phyloP scores from a whole-genome alignment of 2,113 vertebrate species.

The Sphyrna mokarran region DNA sequence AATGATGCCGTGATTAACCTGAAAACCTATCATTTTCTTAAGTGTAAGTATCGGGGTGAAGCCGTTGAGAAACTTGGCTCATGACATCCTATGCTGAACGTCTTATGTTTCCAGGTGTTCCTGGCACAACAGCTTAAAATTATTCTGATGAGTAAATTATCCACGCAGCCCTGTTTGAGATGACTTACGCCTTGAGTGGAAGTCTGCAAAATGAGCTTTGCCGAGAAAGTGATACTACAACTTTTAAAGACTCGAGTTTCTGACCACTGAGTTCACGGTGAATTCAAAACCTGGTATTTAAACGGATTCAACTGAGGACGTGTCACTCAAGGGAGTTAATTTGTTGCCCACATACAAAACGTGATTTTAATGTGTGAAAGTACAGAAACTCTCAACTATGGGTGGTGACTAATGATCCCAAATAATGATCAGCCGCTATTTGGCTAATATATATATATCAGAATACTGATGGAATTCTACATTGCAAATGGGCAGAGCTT shows the following conservation, averaged over 20 bases:
- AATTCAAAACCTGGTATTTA: neutral
- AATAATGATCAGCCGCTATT: neutral
- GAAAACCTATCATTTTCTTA: neutral
- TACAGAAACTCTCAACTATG: neutral
- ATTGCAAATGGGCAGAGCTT: neutral
- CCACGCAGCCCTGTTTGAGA: neutral
- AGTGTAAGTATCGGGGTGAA: neutral
- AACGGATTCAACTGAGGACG: neutral
- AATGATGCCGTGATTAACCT: neutral
- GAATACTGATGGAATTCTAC: neutral
- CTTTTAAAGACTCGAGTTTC: neutral
- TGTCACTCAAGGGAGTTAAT: neutral
- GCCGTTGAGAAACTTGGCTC: neutral
- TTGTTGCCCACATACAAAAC: neutral
- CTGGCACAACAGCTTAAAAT: neutral
- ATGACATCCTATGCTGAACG: neutral
- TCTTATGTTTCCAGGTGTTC: neutral
- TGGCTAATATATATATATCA: too few relatives aligned
- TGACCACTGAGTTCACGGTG: neutral
- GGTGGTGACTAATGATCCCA: neutral
- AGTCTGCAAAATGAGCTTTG: neutral
- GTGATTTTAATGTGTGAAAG: neutral
- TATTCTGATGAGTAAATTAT: neutral
- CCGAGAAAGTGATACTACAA: neutral
- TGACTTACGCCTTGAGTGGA: neutral